phyloP scores from a whole-genome alignment of 92 coral and sea anemone species.

The Epizoanthus ramosus region DNA sequence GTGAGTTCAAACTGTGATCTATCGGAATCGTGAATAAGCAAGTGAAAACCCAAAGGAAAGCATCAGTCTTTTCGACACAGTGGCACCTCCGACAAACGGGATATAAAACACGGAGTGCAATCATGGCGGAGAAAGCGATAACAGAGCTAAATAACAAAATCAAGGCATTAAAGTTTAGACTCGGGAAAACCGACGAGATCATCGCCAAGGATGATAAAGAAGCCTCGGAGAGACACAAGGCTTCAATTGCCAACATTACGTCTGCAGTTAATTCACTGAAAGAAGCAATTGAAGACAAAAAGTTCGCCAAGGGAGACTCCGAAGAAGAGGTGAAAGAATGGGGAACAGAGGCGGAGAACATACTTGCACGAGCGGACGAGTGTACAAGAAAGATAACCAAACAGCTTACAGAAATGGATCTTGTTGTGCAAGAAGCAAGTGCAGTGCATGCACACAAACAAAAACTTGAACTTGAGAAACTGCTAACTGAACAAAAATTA shows the following conservation, averaged over 20 bases:
- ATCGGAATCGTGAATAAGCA: no score
- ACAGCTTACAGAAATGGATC: constrained; percentile 20
- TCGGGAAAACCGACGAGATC: constrained; percentile 59
- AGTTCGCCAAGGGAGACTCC: constrained; percentile 57
- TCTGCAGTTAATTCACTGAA: constrained; percentile 49
- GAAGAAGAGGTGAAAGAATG: constrained; percentile 61
- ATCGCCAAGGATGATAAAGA: constrained; percentile 54
- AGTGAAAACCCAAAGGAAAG: not conserved
- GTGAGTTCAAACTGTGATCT: no score
- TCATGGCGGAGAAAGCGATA: constrained; percentile 60
- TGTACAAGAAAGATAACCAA: constrained; percentile 17
- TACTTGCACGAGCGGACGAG: constrained; percentile 37
- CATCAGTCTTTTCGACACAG: constrained; percentile 56
- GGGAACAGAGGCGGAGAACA: constrained; percentile 30
- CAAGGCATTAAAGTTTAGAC: constrained; percentile 57
- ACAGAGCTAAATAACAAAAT: constrained; percentile 56
- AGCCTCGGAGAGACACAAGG: constrained; percentile 55
- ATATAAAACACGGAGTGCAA: not conserved
- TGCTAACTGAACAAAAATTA: constrained; percentile 18
- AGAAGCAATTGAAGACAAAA: constrained; percentile 65
- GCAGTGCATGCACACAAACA: constrained; percentile 23
- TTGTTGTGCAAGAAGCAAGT: not conserved
- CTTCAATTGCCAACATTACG: constrained; percentile 51
- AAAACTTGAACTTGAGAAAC: constrained; percentile 35
- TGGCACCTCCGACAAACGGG: constrained; percentile 69